These are phyloP conservation scores for Drosophila ironensis DNA, from an alignment of 1,140 invertebrate genomes.

Conservation along the genomic window DNA sequence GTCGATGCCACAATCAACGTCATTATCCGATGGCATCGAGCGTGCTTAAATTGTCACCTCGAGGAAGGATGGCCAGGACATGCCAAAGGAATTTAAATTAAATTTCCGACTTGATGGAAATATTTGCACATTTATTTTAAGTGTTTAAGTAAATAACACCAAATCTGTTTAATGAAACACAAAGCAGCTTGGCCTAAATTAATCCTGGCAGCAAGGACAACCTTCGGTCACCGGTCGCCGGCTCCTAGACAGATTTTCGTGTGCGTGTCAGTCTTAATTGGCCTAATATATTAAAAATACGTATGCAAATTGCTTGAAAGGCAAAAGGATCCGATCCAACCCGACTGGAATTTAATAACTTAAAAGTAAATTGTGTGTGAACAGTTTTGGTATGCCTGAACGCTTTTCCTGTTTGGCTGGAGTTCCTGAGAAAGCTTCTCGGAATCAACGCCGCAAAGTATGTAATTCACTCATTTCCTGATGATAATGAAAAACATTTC, in stretches of 20 bases:
- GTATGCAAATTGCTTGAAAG: constrained; percentile 44
- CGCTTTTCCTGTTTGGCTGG: not conserved
- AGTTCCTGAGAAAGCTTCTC: not conserved
- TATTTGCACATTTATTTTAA: constrained; percentile 41
- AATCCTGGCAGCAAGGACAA: constrained; percentile 30
- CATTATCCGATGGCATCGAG: constrained; percentile 66
- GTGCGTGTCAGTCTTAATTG: constrained; percentile 47
- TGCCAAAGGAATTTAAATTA: constrained; percentile 63
- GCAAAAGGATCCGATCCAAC: constrained; percentile 58
- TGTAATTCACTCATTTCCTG: constrained; percentile 14
- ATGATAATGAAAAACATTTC: constrained; percentile 19
- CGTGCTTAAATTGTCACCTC: constrained; percentile 71
- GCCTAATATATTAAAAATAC: constrained; percentile 67
- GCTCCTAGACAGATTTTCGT: constrained; percentile 22
- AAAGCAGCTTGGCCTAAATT: constrained; percentile 48
- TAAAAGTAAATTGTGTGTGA: constrained; percentile 31
- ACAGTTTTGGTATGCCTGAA: constrained; percentile 5
- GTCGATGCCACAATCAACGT: constrained; percentile 63
- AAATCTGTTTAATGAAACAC: constrained; percentile 65
- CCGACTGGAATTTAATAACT: constrained; percentile 53
- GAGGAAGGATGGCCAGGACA: constrained; percentile 27
- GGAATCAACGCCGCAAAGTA: constrained; percentile 9
- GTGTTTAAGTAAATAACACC: constrained; percentile 48
- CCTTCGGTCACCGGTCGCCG: constrained; percentile 20
- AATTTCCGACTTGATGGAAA: constrained; percentile 35